phyloP scores from a whole-genome alignment of 2,113 vertebrate species.

The Dunckerocampus dactyliophorus region DNA sequence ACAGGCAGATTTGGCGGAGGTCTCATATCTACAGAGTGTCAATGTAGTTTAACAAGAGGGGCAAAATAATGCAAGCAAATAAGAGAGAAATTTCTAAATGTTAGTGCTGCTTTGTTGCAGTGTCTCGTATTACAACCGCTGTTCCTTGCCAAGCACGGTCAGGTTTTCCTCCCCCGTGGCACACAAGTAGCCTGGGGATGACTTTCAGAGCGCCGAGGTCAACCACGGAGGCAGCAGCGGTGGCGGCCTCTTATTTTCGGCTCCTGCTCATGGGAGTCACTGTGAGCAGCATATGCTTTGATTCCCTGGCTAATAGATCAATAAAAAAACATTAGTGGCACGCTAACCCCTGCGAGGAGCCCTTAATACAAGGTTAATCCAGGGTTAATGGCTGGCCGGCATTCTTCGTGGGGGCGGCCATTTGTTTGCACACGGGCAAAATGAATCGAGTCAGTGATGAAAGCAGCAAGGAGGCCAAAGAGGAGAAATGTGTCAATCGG shows the following conservation, averaged over 20 bases:
- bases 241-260: constrained; percentile 30
- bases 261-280: constrained; percentile 23
- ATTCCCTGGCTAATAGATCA: constrained; percentile 66
- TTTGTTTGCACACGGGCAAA: constrained; percentile 49
- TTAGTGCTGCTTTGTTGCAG: neutral
- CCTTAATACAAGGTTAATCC: constrained; percentile 72
- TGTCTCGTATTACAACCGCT: constrained; percentile 18
- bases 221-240: constrained; percentile 23
- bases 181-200: constrained; percentile 17
- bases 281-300: constrained; percentile 39
- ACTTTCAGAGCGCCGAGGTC: constrained; percentile 44
- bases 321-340: constrained; percentile 71
- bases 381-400: constrained; percentile 68
- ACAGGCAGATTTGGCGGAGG: no score
- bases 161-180: constrained; percentile 16
- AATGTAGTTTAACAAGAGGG: no score
- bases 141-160: constrained; percentile 10
- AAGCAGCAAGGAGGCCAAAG: constrained; percentile 7
- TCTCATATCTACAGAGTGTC: no score
- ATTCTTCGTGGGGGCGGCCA: constrained; percentile 54
- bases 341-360: constrained; percentile 58
- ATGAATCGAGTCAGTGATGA: neutral
- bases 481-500: neutral
- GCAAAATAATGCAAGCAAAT: neutral
- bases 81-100: neutral